Evolutionary conservation across 2,113 vertebrate genomes (phyloP), one percentile per base, ranked within the genome.

Genomic region (Sorex araneus): DNA sequence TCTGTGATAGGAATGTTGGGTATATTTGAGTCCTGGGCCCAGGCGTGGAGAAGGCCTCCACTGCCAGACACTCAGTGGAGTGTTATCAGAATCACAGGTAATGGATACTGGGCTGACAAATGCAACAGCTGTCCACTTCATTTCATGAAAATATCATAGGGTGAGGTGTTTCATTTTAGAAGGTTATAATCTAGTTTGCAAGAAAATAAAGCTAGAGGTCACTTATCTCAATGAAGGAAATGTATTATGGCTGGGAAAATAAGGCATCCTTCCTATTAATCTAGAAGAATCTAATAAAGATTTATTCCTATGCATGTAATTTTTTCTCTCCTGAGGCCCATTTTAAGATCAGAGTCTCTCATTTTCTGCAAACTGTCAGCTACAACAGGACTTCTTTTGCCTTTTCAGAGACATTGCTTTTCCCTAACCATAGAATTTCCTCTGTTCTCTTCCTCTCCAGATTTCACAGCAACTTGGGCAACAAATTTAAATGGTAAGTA

Each of bases 121-220:
- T 45, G 13, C 57, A 92, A 88, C 94, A 96, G 93, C 95, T 95
- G 91, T 94, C 95, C 8, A 74, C 74, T 76, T 34, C 8, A 43
- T 25, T 77, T 84, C 28, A 40, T 93, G 86, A 96, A 97, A 57
- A 92, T 88, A 94, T 95, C 97, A 91, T 64, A 84, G 94, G 91
- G 96, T 12, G 70, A 96, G 93, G 96, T 97, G 60, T 87, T 97
- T 95, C 94, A 75, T 96, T 97, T 98, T 97, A 97, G 91, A 97
- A 94, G 94, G 95, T 89, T 96, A 94, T 96, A 95, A 97, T 97
- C 92, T 89, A 87, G 94, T 97, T 97, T 97, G 77, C 84, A 93
- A 94, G 78, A 82, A 94, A 97, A 96, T 96, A 97, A 96, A 95
- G 84, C 36, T 70, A 47, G 70, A 97, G 89, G 79, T 96, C 28